These are phyloP conservation scores for Rhombomys opimus DNA, from an alignment of 2,113 vertebrate genomes.

Conservation along the genomic window DNA sequence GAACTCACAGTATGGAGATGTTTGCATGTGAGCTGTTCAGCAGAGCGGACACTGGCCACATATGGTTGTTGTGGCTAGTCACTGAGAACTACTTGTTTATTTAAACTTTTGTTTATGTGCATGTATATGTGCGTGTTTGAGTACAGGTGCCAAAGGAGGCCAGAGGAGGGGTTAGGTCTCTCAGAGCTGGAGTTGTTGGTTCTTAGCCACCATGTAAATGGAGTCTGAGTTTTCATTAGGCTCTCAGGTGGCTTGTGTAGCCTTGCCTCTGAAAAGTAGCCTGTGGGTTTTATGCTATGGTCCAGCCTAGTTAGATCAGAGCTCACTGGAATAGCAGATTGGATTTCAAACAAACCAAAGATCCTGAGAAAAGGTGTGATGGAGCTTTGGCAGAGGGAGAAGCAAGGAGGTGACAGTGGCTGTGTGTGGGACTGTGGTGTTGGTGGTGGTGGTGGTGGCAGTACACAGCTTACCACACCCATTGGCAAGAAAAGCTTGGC, in stretches of 20 bases:
- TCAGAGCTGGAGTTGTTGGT: background rate
- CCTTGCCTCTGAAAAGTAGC: background rate
- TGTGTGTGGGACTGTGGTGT: rapidly evolving
- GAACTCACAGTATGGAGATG: background rate
- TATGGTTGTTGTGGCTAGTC: background rate
- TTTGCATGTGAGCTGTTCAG: background rate
- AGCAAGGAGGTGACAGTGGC: background rate
- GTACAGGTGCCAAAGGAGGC: background rate
- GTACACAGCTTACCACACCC: rapidly evolving
- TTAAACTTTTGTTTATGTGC: background rate
- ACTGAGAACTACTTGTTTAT: background rate
- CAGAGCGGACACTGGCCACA: too few species aligned
- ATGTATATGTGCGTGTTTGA: background rate
- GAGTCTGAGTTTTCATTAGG: background rate
- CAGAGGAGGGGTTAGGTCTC: background rate
- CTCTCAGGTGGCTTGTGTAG: background rate
- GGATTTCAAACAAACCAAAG: background rate
- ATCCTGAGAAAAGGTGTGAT: background rate
- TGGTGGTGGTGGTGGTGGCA: background rate
- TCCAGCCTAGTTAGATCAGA: background rate
- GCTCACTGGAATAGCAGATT: background rate
- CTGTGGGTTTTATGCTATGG: background rate
- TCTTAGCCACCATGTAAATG: background rate
- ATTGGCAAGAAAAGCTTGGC: background rate
- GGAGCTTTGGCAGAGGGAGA: background rate